phyloP scores from a whole-genome alignment of 2,113 vertebrate genomes.

The Pterophyllum scalare region DNA sequence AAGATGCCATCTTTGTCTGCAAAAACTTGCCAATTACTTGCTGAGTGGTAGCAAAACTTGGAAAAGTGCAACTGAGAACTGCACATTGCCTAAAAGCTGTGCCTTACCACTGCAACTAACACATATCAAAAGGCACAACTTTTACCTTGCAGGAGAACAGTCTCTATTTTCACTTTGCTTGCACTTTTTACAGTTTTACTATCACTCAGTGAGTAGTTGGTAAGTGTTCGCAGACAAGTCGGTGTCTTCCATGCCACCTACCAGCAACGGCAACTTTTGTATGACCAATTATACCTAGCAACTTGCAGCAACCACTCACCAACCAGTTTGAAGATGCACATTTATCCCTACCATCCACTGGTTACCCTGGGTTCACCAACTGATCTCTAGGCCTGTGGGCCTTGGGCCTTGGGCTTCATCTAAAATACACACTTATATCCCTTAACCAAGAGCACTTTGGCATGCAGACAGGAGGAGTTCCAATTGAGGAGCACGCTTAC shows the following conservation, averaged over 20 bases:
- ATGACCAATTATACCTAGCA: not conserved
- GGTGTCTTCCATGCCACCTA: not conserved
- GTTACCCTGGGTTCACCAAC: not conserved
- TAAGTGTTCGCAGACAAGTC: not conserved
- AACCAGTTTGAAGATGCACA: not conserved
- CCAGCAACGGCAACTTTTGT: not conserved
- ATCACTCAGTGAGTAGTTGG: not conserved
- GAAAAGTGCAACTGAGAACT: not conserved
- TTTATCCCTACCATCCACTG: not conserved
- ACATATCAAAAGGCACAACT: not conserved
- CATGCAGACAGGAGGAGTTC: not conserved
- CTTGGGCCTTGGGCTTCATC: not conserved
- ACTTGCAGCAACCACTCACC: not conserved
- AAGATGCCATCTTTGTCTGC: not conserved
- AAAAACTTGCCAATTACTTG: not conserved
- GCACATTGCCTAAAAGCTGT: not conserved
- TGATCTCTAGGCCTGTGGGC: not conserved
- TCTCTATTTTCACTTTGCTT: not conserved
- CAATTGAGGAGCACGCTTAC: not conserved
- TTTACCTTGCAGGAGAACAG: not conserved
- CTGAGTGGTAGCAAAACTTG: not conserved
- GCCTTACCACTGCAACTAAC: not conserved
- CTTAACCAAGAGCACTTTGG: not conserved
- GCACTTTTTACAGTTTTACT: not conserved
- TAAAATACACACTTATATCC: not conserved